Evolutionary conservation across 2,888 invertebrate species (phyloP).

Genomic region (Merodon equestris): DNA sequence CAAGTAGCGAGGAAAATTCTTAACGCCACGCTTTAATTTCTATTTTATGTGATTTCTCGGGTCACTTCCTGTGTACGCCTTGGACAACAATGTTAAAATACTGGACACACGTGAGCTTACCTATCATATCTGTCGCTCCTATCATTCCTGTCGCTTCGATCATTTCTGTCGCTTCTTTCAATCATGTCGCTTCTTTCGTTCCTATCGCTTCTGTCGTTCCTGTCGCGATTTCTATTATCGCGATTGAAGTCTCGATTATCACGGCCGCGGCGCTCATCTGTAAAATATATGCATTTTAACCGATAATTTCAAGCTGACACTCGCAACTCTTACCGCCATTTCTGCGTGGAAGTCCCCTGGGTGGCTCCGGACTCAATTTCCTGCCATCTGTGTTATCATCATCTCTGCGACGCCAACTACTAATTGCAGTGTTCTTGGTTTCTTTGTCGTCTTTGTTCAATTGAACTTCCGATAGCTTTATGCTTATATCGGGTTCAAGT

Average conservation of each 20-base stretch:
- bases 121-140: constrained; percentile 69
- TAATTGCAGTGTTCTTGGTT: constrained; percentile 72
- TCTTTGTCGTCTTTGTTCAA: constrained; percentile 75
- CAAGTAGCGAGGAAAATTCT: background rate
- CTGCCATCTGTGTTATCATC: constrained; percentile 70
- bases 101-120: constrained; percentile 55
- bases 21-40: background rate
- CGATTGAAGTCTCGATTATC: constrained; percentile 72
- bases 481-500: constrained; percentile 66
- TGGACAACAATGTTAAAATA: constrained; percentile 2
- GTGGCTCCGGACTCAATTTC: constrained; percentile 73
- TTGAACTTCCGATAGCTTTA: constrained; percentile 72
- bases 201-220: constrained; percentile 37
- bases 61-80: no score
- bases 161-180: constrained; percentile 53
- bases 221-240: constrained; percentile 70
- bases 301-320: background rate
- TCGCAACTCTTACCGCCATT: constrained; percentile 56
- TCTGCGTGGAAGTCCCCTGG: constrained; percentile 37
- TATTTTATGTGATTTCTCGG: no score
- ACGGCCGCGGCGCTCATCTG: constrained; percentile 72
- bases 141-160: constrained; percentile 69
- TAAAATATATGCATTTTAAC: background rate
- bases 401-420: constrained; percentile 75
- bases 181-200: no score